Conservation (phyloP, 2,888 invertebrate species). For the Platycheirus rosarum region DNA sequence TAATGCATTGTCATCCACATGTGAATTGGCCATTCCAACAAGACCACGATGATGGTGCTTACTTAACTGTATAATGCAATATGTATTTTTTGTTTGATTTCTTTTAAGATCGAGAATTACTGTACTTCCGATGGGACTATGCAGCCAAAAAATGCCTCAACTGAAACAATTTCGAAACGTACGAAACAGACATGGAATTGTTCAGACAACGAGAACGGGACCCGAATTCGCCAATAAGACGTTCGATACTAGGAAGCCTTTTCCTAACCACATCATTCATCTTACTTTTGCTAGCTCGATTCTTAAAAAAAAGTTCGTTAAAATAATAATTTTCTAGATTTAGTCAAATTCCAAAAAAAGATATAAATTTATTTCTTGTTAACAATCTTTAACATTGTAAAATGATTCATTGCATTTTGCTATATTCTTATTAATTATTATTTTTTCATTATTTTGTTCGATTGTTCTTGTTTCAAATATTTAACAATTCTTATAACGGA, state of each 20-base stretch:
- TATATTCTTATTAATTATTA: too few species aligned
- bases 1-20: slow-evolving; percentile 96
- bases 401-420: too few species aligned
- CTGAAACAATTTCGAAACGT: slow-evolving; percentile 86
- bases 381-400: too few species aligned
- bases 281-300: slow-evolving; percentile 79
- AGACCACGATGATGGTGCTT: slow-evolving; percentile 91
- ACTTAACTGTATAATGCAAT: too few species aligned
- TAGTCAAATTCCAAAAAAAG: neutral
- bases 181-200: slow-evolving; percentile 80
- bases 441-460: too few species aligned
- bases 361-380: too few species aligned
- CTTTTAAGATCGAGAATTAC: slow-evolving; percentile 88
- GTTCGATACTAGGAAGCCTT: slow-evolving; percentile 82
- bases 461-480: too few species aligned
- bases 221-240: slow-evolving; percentile 79
- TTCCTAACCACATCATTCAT: slow-evolving; percentile 81
- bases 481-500: too few species aligned
- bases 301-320: slow-evolving; percentile 73
- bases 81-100: too few species aligned
- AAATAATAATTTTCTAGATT: slow-evolving; percentile 1
- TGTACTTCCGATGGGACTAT: slow-evolving; percentile 93
- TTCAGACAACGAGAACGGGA: slow-evolving; percentile 81
- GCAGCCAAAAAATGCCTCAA: slow-evolving; percentile 92
- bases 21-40: slow-evolving; percentile 98